Evolutionary conservation across 2,888 invertebrate genomes (phyloP).

Genomic region (Helleia helle): DNA sequence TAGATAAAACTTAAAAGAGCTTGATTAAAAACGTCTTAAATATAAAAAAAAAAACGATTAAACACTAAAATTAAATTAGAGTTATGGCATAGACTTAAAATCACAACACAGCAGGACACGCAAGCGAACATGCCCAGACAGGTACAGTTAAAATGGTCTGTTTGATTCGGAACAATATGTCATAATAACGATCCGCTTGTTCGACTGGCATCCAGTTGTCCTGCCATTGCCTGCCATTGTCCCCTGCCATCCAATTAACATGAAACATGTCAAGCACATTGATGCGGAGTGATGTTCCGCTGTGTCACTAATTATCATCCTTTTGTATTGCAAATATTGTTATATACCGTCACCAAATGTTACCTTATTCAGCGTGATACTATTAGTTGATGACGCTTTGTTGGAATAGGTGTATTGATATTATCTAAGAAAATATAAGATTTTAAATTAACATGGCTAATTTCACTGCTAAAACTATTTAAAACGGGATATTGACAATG

Average conservation of each 20-base stretch:
- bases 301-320: constrained; percentile 52
- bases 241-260: constrained; percentile 61
- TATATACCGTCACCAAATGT: constrained; percentile 14
- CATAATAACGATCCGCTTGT: constrained; percentile 48
- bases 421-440: no score
- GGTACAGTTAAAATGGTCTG: constrained; percentile 40
- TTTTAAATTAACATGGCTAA: no score
- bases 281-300: constrained; percentile 46
- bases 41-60: no score
- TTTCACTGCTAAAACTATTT: no score
- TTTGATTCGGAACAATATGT: constrained; percentile 58
- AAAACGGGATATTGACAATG: no score
- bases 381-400: no score
- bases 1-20: no score
- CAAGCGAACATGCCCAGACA: constrained; percentile 18
- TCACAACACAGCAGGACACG: background rate
- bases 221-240: constrained; percentile 49
- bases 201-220: constrained; percentile 35
- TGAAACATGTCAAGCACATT: constrained; percentile 58
- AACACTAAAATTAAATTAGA: no score
- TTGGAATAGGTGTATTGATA: no score
- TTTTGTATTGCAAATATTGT: constrained; percentile 34
- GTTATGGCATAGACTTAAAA: no score
- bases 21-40: no score
- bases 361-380: background rate